phyloP scores from a whole-genome alignment of 2,888 invertebrate genomes.

The Acanthacorydalis orientalis region DNA sequence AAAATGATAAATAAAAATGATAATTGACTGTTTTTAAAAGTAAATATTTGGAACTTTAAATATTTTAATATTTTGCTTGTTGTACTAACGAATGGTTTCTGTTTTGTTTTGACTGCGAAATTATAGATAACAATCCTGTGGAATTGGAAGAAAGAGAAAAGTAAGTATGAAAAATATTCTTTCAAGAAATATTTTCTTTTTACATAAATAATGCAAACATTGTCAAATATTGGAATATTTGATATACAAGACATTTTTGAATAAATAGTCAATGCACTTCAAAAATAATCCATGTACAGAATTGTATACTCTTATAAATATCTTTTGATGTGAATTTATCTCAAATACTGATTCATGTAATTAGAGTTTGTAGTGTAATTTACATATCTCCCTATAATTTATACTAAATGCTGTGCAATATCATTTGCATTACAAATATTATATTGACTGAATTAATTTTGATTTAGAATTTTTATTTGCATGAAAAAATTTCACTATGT shows the following conservation, averaged over 20 bases:
- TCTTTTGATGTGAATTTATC: no score
- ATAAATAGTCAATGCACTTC: no score
- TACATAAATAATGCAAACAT: not conserved
- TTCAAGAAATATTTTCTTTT: no score
- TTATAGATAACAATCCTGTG: conserved; percentile 60
- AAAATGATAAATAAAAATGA: no score
- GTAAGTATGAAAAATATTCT: conserved; percentile 39
- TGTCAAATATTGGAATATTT: not conserved
- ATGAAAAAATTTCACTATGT: no score
- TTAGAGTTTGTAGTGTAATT: not conserved
- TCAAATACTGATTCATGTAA: no score
- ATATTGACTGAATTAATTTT: no score
- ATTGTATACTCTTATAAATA: no score
- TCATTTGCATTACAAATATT: no score
- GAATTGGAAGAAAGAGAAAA: conserved; percentile 72
- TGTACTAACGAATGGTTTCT: conserved; percentile 8
- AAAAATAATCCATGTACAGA: no score
- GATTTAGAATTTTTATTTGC: no score
- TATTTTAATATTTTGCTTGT: not conserved
- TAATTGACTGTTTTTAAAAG: no score
- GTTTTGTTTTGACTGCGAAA: conserved; percentile 24
- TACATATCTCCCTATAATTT: not conserved
- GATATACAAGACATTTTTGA: not conserved
- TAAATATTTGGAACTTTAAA: not conserved
- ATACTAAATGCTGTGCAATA: conserved; percentile 6